phyloP scores from a whole-genome alignment of 2,888 invertebrate species.

The Sturmia bella region DNA sequence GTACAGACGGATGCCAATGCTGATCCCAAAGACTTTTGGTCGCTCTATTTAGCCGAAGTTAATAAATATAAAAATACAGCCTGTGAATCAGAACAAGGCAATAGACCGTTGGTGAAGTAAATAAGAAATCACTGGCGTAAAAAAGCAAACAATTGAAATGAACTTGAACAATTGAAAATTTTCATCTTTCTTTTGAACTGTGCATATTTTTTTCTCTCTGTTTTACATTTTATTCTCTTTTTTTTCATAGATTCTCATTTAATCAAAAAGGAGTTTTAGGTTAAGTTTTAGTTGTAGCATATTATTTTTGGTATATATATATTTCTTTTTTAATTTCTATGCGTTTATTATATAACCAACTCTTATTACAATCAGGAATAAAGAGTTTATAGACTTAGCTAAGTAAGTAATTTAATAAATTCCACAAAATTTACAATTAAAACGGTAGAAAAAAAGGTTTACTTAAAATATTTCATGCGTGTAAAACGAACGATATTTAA shows the following conservation, averaged over 20 bases:
- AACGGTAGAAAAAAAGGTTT: no score
- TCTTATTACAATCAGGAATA: not conserved
- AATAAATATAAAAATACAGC: conserved; percentile 95
- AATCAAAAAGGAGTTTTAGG: conserved; percentile 28
- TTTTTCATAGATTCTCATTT: conserved; percentile 20
- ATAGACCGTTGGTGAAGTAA: conserved; percentile 94
- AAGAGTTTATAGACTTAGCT: no score
- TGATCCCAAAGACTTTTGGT: conserved; percentile 93
- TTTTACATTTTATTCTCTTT: conserved; percentile 8
- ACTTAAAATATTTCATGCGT: no score
- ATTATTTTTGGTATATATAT: conserved; percentile 24
- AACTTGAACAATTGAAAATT: conserved; percentile 57
- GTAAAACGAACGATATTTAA: no score
- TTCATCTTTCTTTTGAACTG: conserved; percentile 39
- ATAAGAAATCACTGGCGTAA: not conserved
- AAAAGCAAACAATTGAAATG: conserved; percentile 20
- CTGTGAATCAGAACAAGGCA: conserved; percentile 95
- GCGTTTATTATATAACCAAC: not conserved
- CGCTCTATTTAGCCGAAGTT: conserved; percentile 95
- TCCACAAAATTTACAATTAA: no score
- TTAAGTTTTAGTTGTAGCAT: conserved; percentile 33
- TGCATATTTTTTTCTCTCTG: conserved; percentile 59
- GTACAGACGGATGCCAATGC: conserved; percentile 83
- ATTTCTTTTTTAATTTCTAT: conserved; percentile 31
- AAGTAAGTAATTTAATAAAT: no score